These are phyloP conservation scores for Parapsyche elsis DNA, from an alignment of 1,140 invertebrate genomes.

Conservation along the genomic window DNA sequence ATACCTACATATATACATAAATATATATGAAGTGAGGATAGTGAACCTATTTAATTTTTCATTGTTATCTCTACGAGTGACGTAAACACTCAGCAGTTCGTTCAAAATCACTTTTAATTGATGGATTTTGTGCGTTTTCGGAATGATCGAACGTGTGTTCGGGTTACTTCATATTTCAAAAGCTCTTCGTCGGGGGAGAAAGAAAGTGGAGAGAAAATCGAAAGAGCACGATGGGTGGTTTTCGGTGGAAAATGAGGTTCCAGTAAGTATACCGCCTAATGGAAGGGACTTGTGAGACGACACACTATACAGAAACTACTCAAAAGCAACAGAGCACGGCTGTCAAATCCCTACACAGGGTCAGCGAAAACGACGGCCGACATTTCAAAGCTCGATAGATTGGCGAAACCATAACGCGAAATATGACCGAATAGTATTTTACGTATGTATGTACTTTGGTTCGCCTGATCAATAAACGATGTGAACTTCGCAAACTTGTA, in stretches of 20 bases:
- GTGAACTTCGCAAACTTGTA: too few species aligned
- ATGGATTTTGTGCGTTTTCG: neutral
- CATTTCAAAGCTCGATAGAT: neutral
- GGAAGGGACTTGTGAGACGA: conserved; percentile 41
- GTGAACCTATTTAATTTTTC: too few species aligned
- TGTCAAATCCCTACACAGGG: conserved; percentile 18
- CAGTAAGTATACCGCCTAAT: conserved; percentile 26
- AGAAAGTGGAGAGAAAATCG: conserved; percentile 1
- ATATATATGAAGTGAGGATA: too few species aligned
- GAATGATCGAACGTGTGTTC: conserved; percentile 1
- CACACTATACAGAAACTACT: conserved; percentile 37
- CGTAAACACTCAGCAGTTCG: too few species aligned
- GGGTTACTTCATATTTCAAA: neutral
- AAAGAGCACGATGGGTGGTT: conserved; percentile 34
- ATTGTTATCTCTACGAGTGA: too few species aligned
- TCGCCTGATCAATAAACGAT: neutral
- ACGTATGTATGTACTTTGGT: neutral
- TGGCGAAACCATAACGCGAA: neutral
- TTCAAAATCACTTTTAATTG: too few species aligned
- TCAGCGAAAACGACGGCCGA: neutral
- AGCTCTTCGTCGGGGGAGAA: neutral
- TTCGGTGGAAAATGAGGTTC: conserved; percentile 41
- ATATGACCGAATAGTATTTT: neutral
- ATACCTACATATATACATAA: too few species aligned
- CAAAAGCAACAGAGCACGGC: conserved; percentile 15